Percentiles rank a stretch among this genome's conserved stretches.
phyloP scores from a whole-genome alignment of 2,113 vertebrate genomes.

The Callipepla squamata region DNA sequence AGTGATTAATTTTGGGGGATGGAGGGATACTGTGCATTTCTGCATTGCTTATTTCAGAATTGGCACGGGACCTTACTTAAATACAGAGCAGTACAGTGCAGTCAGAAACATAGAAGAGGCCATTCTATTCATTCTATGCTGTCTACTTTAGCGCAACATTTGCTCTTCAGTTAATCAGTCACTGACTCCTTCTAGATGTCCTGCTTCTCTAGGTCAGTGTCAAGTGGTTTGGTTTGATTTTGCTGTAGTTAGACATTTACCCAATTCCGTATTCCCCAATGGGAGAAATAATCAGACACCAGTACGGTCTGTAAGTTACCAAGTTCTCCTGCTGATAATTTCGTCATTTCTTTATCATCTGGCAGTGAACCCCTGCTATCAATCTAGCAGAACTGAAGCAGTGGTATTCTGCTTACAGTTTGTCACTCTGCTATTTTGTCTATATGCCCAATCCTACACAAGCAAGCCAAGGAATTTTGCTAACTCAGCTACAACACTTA shows the following conservation, averaged over 20 bases:
- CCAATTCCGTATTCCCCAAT: not conserved
- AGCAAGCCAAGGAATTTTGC: slow-evolving; percentile 56
- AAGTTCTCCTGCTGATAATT: not conserved
- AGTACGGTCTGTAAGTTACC: not conserved
- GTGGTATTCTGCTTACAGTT: slow-evolving; percentile 19
- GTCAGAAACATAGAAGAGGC: rapidly evolving
- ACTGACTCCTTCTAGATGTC: not conserved
- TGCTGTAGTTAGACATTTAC: slow-evolving; percentile 22
- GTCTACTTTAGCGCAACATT: not conserved
- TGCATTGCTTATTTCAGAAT: not conserved
- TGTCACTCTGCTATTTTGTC: slow-evolving; percentile 64
- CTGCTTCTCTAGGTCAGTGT: not conserved
- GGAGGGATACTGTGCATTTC: not conserved
- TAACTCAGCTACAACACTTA: slow-evolving; percentile 36
- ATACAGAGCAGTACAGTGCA: not conserved
- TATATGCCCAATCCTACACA: not conserved
- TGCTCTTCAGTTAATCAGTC: not conserved
- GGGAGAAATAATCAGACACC: not conserved
- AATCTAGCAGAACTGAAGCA: not conserved
- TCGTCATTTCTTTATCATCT: slow-evolving; percentile 7
- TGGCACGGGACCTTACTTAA: not conserved
- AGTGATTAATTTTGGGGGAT: not conserved
- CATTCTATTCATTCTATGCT: not conserved
- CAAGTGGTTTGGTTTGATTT: not conserved
- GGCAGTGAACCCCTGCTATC: slow-evolving; percentile 20